Evolutionary conservation across 2,888 invertebrate species (phyloP).

Genomic region (Agriopis aurantiaria): DNA sequence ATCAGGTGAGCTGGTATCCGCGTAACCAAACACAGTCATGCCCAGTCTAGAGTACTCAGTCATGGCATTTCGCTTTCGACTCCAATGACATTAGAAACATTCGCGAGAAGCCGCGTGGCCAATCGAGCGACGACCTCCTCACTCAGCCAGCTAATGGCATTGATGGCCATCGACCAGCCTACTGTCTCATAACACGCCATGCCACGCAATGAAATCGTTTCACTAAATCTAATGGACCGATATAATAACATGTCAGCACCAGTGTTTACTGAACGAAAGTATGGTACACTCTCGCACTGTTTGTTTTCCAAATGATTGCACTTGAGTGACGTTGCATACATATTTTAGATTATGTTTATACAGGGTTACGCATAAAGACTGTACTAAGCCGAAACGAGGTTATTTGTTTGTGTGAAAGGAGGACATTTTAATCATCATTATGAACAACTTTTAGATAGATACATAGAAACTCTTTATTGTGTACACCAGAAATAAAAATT

Average conservation of each 20-base stretch:
- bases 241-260: slow-evolving; percentile 11
- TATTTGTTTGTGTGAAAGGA: too few relatives aligned
- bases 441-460: too few relatives aligned
- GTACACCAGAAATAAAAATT: too few relatives aligned
- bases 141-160: neutral
- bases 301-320: neutral
- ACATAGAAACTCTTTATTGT: too few relatives aligned
- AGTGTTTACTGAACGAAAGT: slow-evolving; percentile 3
- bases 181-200: slow-evolving; percentile 2
- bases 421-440: too few relatives aligned
- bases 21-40: neutral
- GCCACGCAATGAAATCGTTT: slow-evolving; percentile 17
- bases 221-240: slow-evolving; percentile 16
- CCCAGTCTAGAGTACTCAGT: neutral
- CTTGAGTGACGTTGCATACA: neutral
- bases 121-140: slow-evolving; percentile 14
- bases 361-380: too few relatives aligned
- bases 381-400: too few relatives aligned
- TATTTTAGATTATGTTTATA: too few relatives aligned
- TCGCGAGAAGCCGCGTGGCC: neutral
- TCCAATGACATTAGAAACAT: slow-evolving; percentile 4
- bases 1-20: neutral
- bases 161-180: neutral
- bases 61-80: slow-evolving; percentile 17
- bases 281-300: too few relatives aligned